These are phyloP conservation scores for Sphenopsis melanotis DNA, from an alignment of 2,797 vertebrate genomes.

Conservation along the genomic window DNA sequence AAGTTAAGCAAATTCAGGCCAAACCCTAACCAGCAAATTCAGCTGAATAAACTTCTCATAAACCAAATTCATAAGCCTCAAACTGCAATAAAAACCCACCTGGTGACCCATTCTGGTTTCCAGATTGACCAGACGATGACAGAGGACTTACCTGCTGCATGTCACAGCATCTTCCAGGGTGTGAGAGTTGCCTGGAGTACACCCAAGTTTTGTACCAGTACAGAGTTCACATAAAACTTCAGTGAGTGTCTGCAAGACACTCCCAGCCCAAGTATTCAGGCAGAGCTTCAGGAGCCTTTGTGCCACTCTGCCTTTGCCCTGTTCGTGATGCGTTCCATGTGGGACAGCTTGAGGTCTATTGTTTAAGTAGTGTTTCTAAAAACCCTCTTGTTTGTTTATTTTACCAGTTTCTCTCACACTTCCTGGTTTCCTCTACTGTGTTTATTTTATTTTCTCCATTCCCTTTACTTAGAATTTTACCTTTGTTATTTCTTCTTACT, in stretches of 20 bases:
- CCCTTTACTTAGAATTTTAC: not conserved
- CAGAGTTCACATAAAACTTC: not conserved
- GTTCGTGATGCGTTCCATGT: not conserved
- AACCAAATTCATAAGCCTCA: not conserved
- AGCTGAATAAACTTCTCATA: not conserved
- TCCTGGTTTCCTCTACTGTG: not conserved
- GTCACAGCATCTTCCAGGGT: not conserved
- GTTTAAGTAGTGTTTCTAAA: not conserved
- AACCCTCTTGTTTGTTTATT: not conserved
- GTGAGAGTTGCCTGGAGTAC: not conserved
- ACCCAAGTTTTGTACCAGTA: not conserved
- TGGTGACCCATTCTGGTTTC: not conserved
- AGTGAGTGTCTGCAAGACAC: not conserved
- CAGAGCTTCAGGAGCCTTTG: not conserved
- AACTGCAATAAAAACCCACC: not conserved
- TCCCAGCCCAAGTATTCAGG: not conserved
- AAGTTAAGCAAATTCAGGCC: not conserved
- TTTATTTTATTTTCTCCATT: not conserved
- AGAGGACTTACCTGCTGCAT: not conserved
- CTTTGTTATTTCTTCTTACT: not conserved
- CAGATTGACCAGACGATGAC: not conserved
- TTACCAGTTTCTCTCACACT: not conserved
- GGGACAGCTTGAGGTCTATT: not conserved
- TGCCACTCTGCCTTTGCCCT: not conserved
- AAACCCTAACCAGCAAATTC: not conserved